Base-by-base conservation (phyloP, 2,888 invertebrate genomes). In the Lagria hirta region DNA sequence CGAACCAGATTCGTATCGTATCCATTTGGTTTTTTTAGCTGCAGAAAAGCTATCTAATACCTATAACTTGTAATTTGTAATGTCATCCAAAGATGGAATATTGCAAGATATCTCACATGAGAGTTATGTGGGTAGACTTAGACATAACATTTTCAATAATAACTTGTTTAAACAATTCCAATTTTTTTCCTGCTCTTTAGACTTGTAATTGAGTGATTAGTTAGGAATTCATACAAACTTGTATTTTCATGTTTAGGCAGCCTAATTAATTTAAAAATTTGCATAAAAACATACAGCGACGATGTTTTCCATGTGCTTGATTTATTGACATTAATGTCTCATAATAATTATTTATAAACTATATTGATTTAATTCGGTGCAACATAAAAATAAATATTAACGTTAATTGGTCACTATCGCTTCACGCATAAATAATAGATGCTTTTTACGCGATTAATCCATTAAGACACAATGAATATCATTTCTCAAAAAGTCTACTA, bases 61-160 rank as follows among this genome's bases (percentile, higher is more conserved):
- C n/a, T n/a, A 37, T 26, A 27, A 30, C 17, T 38, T 30, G 38
- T 38, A 30, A 38, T 38, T 38, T 38, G 38, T 38, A 38, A 29
- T 38, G 38, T 24, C 22, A 29, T 4, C 38, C 38, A 38, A 38
- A 38, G 38, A 38, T 30, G 38, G 38, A 38, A 30, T 38, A 38
- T 30, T 30, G 38, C 38, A 38, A 23, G 38, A 29, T 38, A 38
- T 30, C 30, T 38, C 38, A 38, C 38, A 28, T n/a, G 30, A 38
- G 30, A 38, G 14, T 38, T 38, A 38, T 38, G 30, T 26, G 30
- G 29, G 38, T 30, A 38, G 38, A 30, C 18, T 23, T 29, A 38
- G 38, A 30, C 18, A 17, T 29, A 23, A 17, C 38, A 23, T 38
- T 38, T 38, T 38, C 38, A 38, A 30, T 38, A 38, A 38, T 38